These are phyloP conservation scores for Hydropotes inermis DNA, from an alignment of 2,113 vertebrate species.

Conservation along the genomic window DNA sequence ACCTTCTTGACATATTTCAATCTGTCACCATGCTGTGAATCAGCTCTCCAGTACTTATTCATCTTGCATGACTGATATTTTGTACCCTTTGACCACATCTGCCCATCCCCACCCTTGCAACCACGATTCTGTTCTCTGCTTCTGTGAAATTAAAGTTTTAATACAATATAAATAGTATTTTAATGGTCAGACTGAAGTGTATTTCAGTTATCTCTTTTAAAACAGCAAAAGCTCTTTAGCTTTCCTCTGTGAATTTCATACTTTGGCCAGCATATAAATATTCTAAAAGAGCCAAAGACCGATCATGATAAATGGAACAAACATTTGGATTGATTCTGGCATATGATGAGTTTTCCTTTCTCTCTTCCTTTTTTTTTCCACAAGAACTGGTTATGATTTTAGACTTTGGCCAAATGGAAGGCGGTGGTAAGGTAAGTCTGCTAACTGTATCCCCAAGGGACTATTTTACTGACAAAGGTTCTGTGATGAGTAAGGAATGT, in stretches of 20 bases:
- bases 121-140: background rate
- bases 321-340: background rate
- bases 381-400: background rate
- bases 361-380: background rate
- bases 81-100: background rate
- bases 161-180: background rate
- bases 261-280: background rate
- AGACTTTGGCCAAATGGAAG: constrained; percentile 7
- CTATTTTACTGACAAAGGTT: constrained; percentile 63
- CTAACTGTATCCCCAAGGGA: background rate
- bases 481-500: constrained; percentile 45
- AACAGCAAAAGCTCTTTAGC: background rate
- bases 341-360: background rate
- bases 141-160: constrained; percentile 1
- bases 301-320: background rate
- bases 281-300: background rate
- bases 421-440: background rate
- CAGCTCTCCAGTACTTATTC: background rate
- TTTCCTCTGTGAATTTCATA: background rate
- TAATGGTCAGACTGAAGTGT: background rate
- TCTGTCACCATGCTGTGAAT: background rate
- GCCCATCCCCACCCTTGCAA: background rate
- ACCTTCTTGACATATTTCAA: background rate
- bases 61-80: background rate
- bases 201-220: background rate